Evolutionary conservation across 2,113 vertebrate genomes (phyloP), one percentile per base, ranked within the genome.

Genomic region (Pimephales promelas): DNA sequence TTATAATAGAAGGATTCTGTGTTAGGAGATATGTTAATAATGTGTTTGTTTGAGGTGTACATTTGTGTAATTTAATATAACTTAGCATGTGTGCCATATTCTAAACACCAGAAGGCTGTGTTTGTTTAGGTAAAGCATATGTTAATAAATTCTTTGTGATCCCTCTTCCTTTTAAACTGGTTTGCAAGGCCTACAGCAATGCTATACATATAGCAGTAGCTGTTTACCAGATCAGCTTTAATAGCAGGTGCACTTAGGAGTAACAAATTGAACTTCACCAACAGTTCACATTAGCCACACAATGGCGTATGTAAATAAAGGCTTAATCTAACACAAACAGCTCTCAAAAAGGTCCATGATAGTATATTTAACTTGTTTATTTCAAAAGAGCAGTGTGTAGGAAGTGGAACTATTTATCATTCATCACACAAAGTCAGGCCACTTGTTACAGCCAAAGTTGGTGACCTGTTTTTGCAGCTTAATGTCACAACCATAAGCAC

Each of bases 111-210:
- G 40, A 79, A 79, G 36, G 13, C 1, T 31, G 11, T 16, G 11
- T 78, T 78, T 61, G 22, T 78, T 61, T 78, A 40, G 31, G 2
- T 59, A 77, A 77, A 59, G 22, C 31, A 26, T 20, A 13, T 18
- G 40, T 62, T 52, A 18, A 45, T 74, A 79, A 62, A 79, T 26
- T 16, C 57, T 20, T 28, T 62, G 56, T 8, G 10, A 79, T 20
- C 36, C 11, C 57, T 34, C 28, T 75, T 56, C 18, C 28, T 9
- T n/a, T 13, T 24, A 59, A 31, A 77, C 74, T 77, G 54, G 54
- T 78, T 43, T 57, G 28, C 18, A 13, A 16, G 16, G 18, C 16
- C 26, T 20, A 31, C 16, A 52, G 3, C 14, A 54, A 74, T 1
- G 72, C 26, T 11, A 10, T 28, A 28, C n/a, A n/a, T n/a, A n/a